Evolutionary conservation across 2,888 invertebrate species (phyloP).

Genomic region (Lysandra coridon): DNA sequence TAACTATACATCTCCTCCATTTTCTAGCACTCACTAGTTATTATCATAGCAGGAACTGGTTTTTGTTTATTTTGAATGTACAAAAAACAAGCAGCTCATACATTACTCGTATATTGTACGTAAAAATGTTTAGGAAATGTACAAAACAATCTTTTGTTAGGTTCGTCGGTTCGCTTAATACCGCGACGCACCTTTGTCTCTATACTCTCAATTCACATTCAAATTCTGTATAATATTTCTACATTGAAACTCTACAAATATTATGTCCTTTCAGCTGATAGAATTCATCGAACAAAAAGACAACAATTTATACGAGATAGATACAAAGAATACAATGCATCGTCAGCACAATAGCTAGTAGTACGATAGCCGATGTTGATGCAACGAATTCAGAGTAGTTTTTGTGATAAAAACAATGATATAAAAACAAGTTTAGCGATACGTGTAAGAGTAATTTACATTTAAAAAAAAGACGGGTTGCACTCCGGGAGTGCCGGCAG

Average conservation of each 20-base stretch:
- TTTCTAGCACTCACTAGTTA: background rate
- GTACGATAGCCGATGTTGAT: background rate
- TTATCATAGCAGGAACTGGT: background rate
- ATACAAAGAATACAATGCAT: slow-evolving; percentile 21
- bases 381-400: background rate
- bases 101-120: background rate
- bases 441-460: background rate
- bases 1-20: slow-evolving; percentile 48
- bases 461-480: background rate
- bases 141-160: background rate
- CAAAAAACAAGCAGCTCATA: background rate
- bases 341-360: background rate
- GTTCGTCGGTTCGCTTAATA: slow-evolving; percentile 2
- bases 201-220: background rate
- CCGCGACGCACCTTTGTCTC: background rate
- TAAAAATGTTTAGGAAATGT: background rate
- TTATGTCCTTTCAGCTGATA: background rate
- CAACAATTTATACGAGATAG: background rate
- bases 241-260: background rate
- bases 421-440: background rate
- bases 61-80: background rate
- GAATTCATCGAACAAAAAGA: slow-evolving; percentile 18
- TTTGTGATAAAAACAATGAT: background rate
- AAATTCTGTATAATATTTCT: slow-evolving; percentile 10
- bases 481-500: too few relatives aligned